phyloP scores from a whole-genome alignment of 1,140 invertebrate species.

The Drosophila sturtevanti region DNA sequence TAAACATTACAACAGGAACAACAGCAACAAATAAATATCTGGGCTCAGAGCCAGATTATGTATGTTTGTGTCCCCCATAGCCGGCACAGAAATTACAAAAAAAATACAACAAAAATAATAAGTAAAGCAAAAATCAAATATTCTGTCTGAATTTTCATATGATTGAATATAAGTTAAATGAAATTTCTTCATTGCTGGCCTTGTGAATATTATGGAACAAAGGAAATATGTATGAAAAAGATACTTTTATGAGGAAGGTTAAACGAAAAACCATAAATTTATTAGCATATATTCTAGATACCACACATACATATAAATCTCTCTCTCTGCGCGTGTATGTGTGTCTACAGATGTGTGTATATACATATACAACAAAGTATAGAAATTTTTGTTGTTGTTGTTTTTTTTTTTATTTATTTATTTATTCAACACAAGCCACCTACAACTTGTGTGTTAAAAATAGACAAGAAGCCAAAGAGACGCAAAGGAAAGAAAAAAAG shows the following conservation, averaged over 20 bases:
- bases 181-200: slow-evolving; percentile 25
- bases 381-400: slow-evolving; percentile 22
- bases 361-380: slow-evolving; percentile 50
- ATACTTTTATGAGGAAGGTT: slow-evolving; percentile 15
- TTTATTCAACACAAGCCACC: slow-evolving; percentile 73
- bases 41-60: slow-evolving; percentile 70
- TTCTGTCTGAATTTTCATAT: neutral
- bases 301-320: neutral
- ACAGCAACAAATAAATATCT: slow-evolving; percentile 54
- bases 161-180: slow-evolving; percentile 12
- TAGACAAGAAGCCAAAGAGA: slow-evolving; percentile 34
- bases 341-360: slow-evolving; percentile 11
- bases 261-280: slow-evolving; percentile 53
- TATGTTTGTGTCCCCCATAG: slow-evolving; percentile 42
- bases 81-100: slow-evolving; percentile 30
- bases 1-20: slow-evolving; percentile 63
- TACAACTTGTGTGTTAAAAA: slow-evolving; percentile 74
- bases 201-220: slow-evolving; percentile 51
- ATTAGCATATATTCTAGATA: slow-evolving; percentile 17
- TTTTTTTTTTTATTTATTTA: slow-evolving; percentile 66
- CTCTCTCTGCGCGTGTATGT: slow-evolving; percentile 12
- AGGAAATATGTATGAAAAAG: slow-evolving; percentile 34
- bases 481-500: neutral
- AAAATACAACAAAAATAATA: slow-evolving; percentile 11
- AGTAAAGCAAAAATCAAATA: neutral